Percentiles rank a stretch among this genome's conserved stretches.
Evolutionary conservation across 2,797 vertebrate genomes (phyloP).

Genomic region (Peromyscus attwateri): DNA sequence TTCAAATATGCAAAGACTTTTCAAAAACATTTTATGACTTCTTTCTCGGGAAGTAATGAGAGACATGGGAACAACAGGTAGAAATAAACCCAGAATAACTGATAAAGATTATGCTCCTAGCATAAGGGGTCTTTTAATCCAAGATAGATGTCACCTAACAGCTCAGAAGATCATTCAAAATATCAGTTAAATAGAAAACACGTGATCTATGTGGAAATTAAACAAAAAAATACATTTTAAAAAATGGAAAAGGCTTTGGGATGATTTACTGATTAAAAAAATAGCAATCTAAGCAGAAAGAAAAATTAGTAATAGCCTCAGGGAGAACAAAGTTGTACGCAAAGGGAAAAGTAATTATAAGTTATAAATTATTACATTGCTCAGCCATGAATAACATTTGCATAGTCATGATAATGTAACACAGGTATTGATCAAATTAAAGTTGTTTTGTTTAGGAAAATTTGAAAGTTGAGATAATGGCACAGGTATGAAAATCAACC

Average conservation of each 20-base stretch:
- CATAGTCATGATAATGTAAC: not conserved
- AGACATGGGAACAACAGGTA: not conserved
- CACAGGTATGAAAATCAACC: not conserved
- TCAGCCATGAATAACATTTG: not conserved
- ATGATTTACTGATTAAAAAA: not conserved
- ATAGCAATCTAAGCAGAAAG: not conserved
- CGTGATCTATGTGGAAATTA: not conserved
- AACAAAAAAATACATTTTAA: not conserved
- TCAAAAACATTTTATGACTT: not conserved
- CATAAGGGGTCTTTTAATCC: not conserved
- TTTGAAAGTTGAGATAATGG: not conserved
- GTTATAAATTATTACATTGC: not conserved
- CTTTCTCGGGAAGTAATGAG: not conserved
- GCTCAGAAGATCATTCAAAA: not conserved
- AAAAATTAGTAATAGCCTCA: slow-evolving; percentile 3
- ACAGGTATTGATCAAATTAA: not conserved
- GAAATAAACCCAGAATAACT: not conserved
- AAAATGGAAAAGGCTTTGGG: not conserved
- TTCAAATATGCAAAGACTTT: not conserved
- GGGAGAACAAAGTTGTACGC: not conserved
- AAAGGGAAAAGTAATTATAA: slow-evolving; percentile 31
- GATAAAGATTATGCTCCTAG: not conserved
- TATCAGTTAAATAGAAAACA: not conserved
- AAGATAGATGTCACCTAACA: not conserved
- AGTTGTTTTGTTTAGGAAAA: not conserved